phyloP scores from a whole-genome alignment of 2,113 vertebrate genomes.

The Redunca redunca region DNA sequence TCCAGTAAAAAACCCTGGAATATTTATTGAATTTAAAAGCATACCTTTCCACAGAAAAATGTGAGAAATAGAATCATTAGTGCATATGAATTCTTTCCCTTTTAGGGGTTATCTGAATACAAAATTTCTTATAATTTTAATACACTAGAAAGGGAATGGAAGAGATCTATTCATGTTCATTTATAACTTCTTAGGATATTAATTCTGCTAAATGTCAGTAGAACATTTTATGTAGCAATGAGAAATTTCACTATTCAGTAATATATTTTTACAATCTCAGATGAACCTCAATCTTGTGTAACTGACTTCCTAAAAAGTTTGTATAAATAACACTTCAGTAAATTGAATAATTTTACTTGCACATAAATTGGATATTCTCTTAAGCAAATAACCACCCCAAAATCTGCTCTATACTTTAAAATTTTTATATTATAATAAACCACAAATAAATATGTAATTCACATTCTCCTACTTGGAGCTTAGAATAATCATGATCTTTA shows the following conservation, averaged over 20 bases:
- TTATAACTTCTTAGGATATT: slow-evolving; percentile 38
- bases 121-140: slow-evolving; percentile 43
- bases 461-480: slow-evolving; percentile 5
- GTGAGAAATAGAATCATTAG: not conserved
- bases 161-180: slow-evolving; percentile 39
- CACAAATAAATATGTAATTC: slow-evolving; percentile 24
- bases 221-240: slow-evolving; percentile 53
- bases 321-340: slow-evolving; percentile 56
- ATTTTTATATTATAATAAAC: not conserved
- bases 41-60: not conserved
- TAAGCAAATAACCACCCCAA: slow-evolving; percentile 27
- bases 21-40: slow-evolving; percentile 34
- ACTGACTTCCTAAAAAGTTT: slow-evolving; percentile 63
- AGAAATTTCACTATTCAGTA: slow-evolving; percentile 55
- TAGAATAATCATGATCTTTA: slow-evolving; percentile 4
- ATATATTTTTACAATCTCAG: slow-evolving; percentile 53
- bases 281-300: slow-evolving; percentile 54
- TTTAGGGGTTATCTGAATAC: not conserved
- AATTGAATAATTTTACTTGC: slow-evolving; percentile 54
- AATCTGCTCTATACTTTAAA: slow-evolving; percentile 12
- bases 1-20: not conserved
- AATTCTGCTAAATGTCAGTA: slow-evolving; percentile 44
- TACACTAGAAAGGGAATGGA: slow-evolving; percentile 24
- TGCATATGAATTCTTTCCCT: not conserved
- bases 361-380: slow-evolving; percentile 30